Percentiles rank a stretch among this genome's conserved stretches.
These are phyloP conservation scores for Thunnus thynnus DNA, from an alignment of 2,113 vertebrate genomes.

Conservation along the genomic window DNA sequence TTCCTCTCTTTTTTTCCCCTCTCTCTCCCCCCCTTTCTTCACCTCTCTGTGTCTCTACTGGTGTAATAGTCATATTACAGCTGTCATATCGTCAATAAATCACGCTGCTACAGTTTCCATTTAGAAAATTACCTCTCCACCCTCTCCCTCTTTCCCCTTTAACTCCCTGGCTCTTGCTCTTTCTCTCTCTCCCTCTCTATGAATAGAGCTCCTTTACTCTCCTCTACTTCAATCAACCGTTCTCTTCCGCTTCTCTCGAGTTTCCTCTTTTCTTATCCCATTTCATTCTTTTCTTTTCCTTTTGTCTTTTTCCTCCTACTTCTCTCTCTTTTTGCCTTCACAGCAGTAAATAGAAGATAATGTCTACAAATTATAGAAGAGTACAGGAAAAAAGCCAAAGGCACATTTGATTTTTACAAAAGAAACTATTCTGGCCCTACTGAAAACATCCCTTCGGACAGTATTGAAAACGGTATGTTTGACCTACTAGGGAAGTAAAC, in stretches of 20 bases:
- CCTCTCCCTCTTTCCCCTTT: slow-evolving; percentile 64
- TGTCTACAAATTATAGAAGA: slow-evolving; percentile 9
- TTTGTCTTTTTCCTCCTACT: slow-evolving; percentile 4
- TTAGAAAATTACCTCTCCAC: slow-evolving; percentile 82
- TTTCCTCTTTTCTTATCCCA: neutral
- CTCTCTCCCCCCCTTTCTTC: neutral
- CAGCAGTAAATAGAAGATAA: slow-evolving; percentile 23
- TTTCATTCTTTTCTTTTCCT: neutral
- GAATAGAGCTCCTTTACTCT: slow-evolving; percentile 59
- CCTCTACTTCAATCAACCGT: slow-evolving; percentile 64
- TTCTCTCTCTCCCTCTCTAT: slow-evolving; percentile 49
- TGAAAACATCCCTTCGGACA: neutral
- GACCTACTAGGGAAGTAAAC: neutral
- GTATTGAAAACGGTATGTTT: neutral
- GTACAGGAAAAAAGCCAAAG: neutral
- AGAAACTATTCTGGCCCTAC: too few species aligned
- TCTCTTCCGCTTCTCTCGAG: slow-evolving; percentile 12
- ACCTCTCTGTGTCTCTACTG: slow-evolving; percentile 61
- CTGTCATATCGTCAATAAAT: slow-evolving; percentile 81
- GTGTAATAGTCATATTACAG: slow-evolving; percentile 82
- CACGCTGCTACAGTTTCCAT: slow-evolving; percentile 78
- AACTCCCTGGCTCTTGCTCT: slow-evolving; percentile 45
- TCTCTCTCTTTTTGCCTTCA: neutral
- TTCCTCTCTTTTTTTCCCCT: slow-evolving; percentile 15
- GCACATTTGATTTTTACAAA: neutral